A percentile compares a stretch with the other conserved stretches of the same genome.
Evolutionary conservation across 2,888 invertebrate genomes (phyloP).

Genomic region (Drosophila barbarae): DNA sequence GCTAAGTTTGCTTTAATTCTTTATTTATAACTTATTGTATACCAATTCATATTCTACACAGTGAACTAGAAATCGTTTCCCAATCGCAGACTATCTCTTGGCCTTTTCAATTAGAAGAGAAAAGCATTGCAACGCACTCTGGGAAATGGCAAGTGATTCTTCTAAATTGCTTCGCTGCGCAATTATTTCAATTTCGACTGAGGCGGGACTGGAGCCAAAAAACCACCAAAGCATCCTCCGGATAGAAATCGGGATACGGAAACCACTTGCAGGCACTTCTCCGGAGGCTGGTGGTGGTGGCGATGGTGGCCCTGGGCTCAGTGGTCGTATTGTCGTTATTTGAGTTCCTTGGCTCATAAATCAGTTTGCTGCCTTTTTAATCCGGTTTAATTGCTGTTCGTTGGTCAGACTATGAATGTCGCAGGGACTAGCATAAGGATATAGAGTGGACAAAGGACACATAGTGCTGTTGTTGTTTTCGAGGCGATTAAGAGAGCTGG

Average conservation of each 20-base stretch:
- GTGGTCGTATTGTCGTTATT: conserved; percentile 74
- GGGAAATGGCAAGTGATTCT: conserved; percentile 71
- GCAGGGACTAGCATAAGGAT: conserved; percentile 61
- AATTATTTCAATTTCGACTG: conserved; percentile 77
- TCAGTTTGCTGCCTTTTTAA: conserved; percentile 76
- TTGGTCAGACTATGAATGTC: conserved; percentile 73
- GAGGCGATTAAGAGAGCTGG: conserved; percentile 60
- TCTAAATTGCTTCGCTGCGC: conserved; percentile 78
- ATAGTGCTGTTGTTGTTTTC: conserved; percentile 49
- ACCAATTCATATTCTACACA: not conserved
- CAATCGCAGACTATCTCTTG: not conserved
- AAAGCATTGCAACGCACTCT: conserved; percentile 50
- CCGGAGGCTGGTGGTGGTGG: conserved; percentile 31
- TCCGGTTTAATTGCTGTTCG: conserved; percentile 75
- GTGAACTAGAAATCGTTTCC: conserved; percentile 7
- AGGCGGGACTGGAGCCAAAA: conserved; percentile 36
- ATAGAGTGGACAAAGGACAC: conserved; percentile 17
- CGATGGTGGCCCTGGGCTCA: conserved; percentile 10
- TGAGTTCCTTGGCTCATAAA: conserved; percentile 76
- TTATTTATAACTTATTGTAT: not conserved
- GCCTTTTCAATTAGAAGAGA: conserved; percentile 63
- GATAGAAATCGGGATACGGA: conserved; percentile 7
- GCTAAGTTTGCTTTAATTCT: no score
- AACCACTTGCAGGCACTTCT: conserved; percentile 19
- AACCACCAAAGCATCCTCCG: conserved; percentile 20